phyloP scores from a whole-genome alignment of 2,113 vertebrate species.

The Amazona guildingii region DNA sequence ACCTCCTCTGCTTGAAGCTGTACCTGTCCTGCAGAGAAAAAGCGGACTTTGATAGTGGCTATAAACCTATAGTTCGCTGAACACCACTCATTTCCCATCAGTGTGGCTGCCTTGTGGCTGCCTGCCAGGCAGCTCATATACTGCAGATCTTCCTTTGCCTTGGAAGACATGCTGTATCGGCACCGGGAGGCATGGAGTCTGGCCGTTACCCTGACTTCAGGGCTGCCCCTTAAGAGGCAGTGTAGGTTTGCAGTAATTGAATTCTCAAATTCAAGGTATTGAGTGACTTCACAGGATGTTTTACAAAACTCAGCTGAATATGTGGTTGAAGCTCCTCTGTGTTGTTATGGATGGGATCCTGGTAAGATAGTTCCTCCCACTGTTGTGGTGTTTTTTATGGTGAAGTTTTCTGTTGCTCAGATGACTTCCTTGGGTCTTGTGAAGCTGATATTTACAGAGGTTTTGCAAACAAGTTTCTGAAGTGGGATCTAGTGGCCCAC shows the following conservation, averaged over 20 bases:
- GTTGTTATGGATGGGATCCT: not conserved
- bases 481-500: not conserved
- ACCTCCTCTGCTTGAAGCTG: not conserved
- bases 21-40: not conserved
- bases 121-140: not conserved
- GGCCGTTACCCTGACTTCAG: not conserved
- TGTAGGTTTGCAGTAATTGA: not conserved
- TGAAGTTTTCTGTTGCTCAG: not conserved
- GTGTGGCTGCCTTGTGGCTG: not conserved
- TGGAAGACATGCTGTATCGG: accelerated
- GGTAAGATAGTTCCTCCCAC: not conserved
- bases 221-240: not conserved
- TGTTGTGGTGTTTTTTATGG: not conserved
- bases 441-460: not conserved
- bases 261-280: not conserved
- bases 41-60: not conserved
- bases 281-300: not conserved
- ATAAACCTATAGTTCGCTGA: not conserved
- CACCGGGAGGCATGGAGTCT: accelerated
- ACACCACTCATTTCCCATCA: no score
- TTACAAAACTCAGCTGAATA: not conserved
- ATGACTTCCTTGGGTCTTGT: not conserved
- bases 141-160: not conserved
- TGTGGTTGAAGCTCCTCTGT: no score
- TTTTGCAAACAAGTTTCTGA: not conserved